phyloP scores from a whole-genome alignment of 2,888 invertebrate genomes.

The Limenitis camilla region DNA sequence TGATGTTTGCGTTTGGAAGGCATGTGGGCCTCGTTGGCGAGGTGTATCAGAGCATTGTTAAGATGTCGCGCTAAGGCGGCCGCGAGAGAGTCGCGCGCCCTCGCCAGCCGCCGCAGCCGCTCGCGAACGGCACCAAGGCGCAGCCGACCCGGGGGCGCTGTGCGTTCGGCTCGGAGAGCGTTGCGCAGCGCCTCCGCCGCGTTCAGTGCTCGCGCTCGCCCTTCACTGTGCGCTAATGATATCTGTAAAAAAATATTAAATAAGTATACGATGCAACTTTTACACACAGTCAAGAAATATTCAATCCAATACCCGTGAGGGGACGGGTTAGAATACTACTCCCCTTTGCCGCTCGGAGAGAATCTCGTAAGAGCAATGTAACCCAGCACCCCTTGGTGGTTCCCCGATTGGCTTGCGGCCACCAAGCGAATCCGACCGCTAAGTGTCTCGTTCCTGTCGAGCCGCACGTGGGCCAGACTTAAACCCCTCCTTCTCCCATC shows the following conservation, averaged over 20 bases:
- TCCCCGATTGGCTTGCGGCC: no score
- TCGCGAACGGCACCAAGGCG: constrained; percentile 50
- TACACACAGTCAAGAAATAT: no score
- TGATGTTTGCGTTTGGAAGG: constrained; percentile 75
- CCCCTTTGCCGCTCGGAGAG: no score
- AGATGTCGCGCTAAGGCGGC: constrained; percentile 88
- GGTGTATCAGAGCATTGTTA: constrained; percentile 95
- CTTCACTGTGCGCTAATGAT: constrained; percentile 41
- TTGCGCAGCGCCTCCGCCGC: constrained; percentile 31
- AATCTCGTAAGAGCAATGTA: no score
- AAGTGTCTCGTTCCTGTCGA: no score
- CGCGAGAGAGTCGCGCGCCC: constrained; percentile 66
- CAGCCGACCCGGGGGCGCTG: constrained; percentile 32
- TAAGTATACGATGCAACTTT: no score
- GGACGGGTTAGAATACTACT: no score
- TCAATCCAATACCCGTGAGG: no score
- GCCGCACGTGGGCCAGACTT: no score
- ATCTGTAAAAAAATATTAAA: constrained; percentile 24
- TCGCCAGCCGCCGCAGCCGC: constrained; percentile 45
- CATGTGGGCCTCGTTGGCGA: constrained; percentile 81
- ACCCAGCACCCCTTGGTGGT: no score
- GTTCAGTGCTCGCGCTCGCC: constrained; percentile 47
- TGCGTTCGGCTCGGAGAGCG: constrained; percentile 36
- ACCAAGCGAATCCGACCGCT: no score
- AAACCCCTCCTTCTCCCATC: no score